phyloP scores from a whole-genome alignment of 2,797 vertebrate species.

The Muscicapa striata region DNA sequence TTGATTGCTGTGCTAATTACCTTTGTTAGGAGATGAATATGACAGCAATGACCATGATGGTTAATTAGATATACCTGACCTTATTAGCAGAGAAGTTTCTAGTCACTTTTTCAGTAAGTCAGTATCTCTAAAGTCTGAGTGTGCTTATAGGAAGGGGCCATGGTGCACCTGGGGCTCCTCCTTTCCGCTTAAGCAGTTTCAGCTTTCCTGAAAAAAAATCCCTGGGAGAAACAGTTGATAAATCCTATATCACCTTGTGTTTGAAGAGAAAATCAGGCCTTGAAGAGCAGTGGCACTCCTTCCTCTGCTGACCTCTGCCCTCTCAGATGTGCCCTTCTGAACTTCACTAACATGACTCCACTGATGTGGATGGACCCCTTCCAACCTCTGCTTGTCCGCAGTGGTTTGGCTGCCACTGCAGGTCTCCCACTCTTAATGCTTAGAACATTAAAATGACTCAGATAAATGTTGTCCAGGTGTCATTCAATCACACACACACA shows the following conservation, averaged over 20 bases:
- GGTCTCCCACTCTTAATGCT: not conserved
- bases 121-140: not conserved
- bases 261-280: not conserved
- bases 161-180: not conserved
- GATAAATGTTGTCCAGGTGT: not conserved
- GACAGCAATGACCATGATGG: not conserved
- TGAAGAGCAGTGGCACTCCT: not conserved
- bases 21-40: not conserved
- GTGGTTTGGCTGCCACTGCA: not conserved
- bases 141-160: not conserved
- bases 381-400: rapidly evolving
- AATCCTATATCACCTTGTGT: not conserved
- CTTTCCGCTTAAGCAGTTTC: not conserved
- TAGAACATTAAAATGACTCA: not conserved
- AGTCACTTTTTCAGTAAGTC: not conserved
- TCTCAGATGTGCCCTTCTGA: not conserved
- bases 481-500: not conserved
- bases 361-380: not conserved
- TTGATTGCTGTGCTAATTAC: not conserved
- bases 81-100: not conserved
- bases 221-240: not conserved
- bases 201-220: not conserved
- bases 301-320: not conserved
- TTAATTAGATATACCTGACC: not conserved
- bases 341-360: not conserved